These are phyloP conservation scores for Argyresthia albistria DNA, from an alignment of 2,888 invertebrate species.

Conservation along the genomic window DNA sequence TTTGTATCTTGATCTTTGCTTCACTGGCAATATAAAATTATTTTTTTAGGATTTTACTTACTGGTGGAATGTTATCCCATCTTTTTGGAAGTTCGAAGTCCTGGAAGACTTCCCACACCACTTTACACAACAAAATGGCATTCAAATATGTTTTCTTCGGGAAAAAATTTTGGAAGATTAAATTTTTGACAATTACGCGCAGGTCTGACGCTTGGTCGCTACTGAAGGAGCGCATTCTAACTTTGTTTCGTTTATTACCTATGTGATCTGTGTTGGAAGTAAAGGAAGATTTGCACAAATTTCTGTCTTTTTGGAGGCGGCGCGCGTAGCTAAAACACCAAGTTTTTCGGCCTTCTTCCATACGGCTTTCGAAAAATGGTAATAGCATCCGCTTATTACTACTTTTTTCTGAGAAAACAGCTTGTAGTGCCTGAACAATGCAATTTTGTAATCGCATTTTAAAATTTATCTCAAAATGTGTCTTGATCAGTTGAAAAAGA, in stretches of 20 bases:
- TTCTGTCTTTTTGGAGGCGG: not conserved
- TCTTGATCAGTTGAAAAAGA: constrained; percentile 5
- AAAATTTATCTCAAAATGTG: constrained; percentile 1
- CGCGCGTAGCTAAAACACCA: constrained; percentile 3
- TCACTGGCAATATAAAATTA: not conserved
- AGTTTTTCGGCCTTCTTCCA: constrained; percentile 4
- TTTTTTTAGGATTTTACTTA: not conserved
- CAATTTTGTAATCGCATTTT: constrained; percentile 6
- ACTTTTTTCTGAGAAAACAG: constrained; percentile 6
- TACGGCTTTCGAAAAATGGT: constrained; percentile 5
- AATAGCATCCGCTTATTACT: constrained; percentile 2
- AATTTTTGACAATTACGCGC: not conserved
- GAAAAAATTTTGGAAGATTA: not conserved
- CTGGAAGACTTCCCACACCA: not conserved
- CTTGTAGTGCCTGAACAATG: constrained; percentile 3
- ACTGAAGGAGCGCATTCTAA: not conserved
- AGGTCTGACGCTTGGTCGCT: not conserved
- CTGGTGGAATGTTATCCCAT: not conserved
- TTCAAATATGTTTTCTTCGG: not conserved
- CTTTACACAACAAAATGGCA: not conserved
- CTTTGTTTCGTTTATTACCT: too few relatives aligned
- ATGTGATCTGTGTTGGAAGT: too few relatives aligned
- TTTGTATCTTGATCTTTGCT: not conserved
- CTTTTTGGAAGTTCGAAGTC: constrained; percentile 1
- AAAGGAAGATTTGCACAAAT: constrained; percentile 3